Evolutionary conservation across 2,797 vertebrate genomes (phyloP), one percentile per base, ranked within the genome.

Genomic region (Erpetoichthys calabaricus): DNA sequence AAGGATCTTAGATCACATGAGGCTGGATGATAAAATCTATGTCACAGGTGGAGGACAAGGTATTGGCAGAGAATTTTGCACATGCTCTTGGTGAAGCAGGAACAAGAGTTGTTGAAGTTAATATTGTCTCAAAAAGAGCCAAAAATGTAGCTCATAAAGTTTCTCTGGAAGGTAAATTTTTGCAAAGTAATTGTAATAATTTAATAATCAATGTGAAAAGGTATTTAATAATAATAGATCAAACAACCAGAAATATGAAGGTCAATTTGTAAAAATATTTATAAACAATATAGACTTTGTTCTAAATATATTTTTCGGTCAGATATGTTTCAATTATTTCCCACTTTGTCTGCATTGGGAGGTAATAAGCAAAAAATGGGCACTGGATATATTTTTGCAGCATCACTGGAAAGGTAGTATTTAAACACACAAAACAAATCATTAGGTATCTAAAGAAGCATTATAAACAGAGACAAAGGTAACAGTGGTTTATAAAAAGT

Each of bases 1-100:
- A 3, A 25, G 56, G 63, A 77, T 89, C 56, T 75, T 88, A 3
- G 81, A 88, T 42, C 74, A 80, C 8, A 73, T 91, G 72, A 74
- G 75, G 1, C 65, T 87, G 52, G 85, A 88, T n/a, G 79, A 73
- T 44, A 78, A 78, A 70, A 85, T 84, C 43, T 88, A 81, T 0
- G 81, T 89, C 59, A 90, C 87, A 0, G 86, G 86, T 0, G 83
- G 70, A 1, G 86, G 85, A 6, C 86, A 89, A 63, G 87, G 85
- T 3, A 87, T 89, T 8, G 84, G 88, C 43, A 74, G 85, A 63
- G 85, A 75, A 1, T 25, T 89, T 90, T 5, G 82, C 83, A 43
- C 86, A 89, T 0, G 84, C 85, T 0, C 52, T 89, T 56, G 83
- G 86, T 1, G 86, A 90, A 65, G 88, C 84, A 0, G 84, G 86